Evolutionary conservation across 1,140 invertebrate genomes (phyloP).

Genomic region (Heliothis subflexa): DNA sequence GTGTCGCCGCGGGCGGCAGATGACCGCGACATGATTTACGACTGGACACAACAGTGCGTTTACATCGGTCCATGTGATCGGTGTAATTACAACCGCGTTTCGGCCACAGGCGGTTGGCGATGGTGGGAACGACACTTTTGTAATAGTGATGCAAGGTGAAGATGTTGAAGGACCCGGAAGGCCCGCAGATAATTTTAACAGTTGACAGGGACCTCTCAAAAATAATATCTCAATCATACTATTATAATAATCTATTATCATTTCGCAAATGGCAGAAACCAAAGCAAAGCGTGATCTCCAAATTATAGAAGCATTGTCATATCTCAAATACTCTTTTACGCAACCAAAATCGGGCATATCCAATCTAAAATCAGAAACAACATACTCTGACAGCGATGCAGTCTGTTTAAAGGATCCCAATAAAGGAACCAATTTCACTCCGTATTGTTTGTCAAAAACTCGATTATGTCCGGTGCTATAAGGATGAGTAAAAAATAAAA

Average conservation of each 20-base stretch:
- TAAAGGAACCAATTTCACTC: constrained; percentile 82
- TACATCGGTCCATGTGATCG: constrained; percentile 80
- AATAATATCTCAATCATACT: too few relatives aligned
- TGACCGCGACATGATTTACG: constrained; percentile 77
- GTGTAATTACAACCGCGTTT: constrained; percentile 79
- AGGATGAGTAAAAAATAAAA: constrained; percentile 59
- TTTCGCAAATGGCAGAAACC: too few relatives aligned
- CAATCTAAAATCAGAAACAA: constrained; percentile 23
- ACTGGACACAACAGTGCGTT: constrained; percentile 62
- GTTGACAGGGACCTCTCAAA: too few relatives aligned
- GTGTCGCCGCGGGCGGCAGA: constrained; percentile 78
- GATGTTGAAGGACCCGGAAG: too few relatives aligned
- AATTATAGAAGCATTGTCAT: too few relatives aligned
- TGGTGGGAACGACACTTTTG: constrained; percentile 43
- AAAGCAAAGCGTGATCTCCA: too few relatives aligned
- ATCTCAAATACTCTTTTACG: background rate
- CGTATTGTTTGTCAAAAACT: constrained; percentile 83
- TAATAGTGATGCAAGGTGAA: background rate
- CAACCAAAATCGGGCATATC: background rate
- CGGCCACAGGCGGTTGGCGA: constrained; percentile 64
- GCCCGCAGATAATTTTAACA: too few relatives aligned
- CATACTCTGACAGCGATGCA: background rate
- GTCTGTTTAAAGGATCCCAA: constrained; percentile 70
- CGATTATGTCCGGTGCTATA: constrained; percentile 76
- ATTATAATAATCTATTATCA: too few relatives aligned